Percentiles rank a stretch among this genome's conserved stretches.
Evolutionary conservation across 1,140 invertebrate genomes (phyloP).

Genomic region (Nylanderia fulva): DNA sequence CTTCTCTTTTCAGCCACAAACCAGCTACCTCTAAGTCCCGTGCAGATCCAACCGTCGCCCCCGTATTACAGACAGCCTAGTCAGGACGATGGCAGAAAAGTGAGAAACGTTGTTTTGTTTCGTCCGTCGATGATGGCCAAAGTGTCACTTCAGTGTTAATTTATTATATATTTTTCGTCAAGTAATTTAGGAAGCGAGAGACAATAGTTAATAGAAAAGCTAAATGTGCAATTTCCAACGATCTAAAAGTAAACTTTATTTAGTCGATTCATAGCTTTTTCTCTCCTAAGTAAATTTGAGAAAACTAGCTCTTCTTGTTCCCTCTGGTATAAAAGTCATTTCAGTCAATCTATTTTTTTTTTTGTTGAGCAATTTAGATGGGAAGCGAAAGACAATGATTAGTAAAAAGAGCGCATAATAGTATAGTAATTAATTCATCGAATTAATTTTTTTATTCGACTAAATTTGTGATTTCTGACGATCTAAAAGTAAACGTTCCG

Average conservation of each 20-base stretch:
- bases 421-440: background rate
- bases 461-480: background rate
- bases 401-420: background rate
- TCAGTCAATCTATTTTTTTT: background rate
- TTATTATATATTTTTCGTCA: background rate
- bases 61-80: slow-evolving; percentile 84
- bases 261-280: no score
- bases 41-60: slow-evolving; percentile 84
- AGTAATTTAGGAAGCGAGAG: background rate
- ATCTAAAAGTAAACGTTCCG: slow-evolving; percentile 1
- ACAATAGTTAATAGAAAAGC: no score
- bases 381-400: background rate
- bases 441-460: background rate
- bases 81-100: slow-evolving; percentile 86
- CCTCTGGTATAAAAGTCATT: no score
- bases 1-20: slow-evolving; percentile 81
- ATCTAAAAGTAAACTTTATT: no score
- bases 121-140: background rate
- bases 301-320: no score
- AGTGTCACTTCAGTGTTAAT: background rate
- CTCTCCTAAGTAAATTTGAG: no score
- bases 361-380: background rate
- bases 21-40: slow-evolving; percentile 84
- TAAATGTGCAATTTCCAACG: no score
- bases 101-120: slow-evolving; percentile 67